Evolutionary conservation across 1,140 invertebrate species (phyloP), one percentile per base, ranked within the genome.

Genomic region (Ips nitidus): DNA sequence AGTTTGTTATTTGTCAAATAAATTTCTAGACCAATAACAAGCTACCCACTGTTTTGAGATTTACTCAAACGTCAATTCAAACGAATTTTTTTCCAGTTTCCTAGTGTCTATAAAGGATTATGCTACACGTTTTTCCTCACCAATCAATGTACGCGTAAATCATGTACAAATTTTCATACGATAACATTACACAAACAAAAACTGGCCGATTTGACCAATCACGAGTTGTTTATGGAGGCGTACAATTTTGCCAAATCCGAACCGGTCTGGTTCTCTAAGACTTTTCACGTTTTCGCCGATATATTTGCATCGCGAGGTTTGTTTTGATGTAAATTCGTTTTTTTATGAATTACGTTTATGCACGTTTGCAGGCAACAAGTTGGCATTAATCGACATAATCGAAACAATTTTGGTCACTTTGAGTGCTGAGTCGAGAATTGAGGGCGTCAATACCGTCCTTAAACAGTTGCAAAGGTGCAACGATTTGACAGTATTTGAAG

Each of bases 261-360:
- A 40, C 56, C 65, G 4, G 8, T 41, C 38, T 36, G 3, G 4
- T 62, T 58, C 40, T 66, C 38, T 50, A 45, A 45, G 4, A 43
- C 3, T 4, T 39, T 58, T 1, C 59, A 50, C 36, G 40, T 38
- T 50, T 66, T 66, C 53, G 53, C 65, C 0, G 56, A 66, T 5
- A 41, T 39, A 41, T 66, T 66, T 41, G 65, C 65, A 1, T n/a
- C 2, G 7, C 53, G 37, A 58, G 65, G 65, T 66, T 47, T 22
- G 8, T 38, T 55, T 43, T 42, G 39, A 43, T 7, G 5, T 2
- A 52, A 55, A 41, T 22, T 55, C 40, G 50, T 39, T 37, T 40
- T 37, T 39, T 63, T 5, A 50, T 52, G 3, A 8, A 52, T 52
- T 37, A 40, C 2, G 3, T 38, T 52, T 22, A 8, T 22, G 22